phyloP scores from a whole-genome alignment of 2,113 vertebrate genomes.

The Machaerirhynchus nigripectus region DNA sequence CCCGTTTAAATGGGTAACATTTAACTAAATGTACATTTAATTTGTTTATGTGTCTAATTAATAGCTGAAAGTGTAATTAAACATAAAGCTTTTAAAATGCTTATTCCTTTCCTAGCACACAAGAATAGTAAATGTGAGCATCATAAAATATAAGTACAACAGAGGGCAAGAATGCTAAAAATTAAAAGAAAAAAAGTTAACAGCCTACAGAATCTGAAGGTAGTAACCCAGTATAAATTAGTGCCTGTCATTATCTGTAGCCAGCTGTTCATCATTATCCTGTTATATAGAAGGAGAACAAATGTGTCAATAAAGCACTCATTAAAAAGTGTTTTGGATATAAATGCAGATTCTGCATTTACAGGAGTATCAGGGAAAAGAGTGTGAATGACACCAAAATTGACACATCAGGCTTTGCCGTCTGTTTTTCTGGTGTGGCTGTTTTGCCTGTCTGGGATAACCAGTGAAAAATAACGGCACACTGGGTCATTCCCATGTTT shows the following conservation, averaged over 20 bases:
- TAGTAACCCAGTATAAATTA: neutral
- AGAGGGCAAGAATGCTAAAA: neutral
- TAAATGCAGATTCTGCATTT: neutral
- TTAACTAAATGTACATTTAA: slow-evolving; percentile 36
- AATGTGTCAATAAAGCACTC: neutral
- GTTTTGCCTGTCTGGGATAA: neutral
- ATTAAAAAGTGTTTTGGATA: neutral
- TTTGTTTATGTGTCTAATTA: slow-evolving; percentile 11
- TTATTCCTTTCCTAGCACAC: neutral
- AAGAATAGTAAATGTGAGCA: neutral
- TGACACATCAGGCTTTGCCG: neutral
- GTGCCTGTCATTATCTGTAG: neutral
- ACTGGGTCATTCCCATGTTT: neutral
- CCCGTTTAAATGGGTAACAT: neutral
- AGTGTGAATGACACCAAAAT: neutral
- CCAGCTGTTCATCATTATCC: neutral
- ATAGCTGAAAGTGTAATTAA: slow-evolving; percentile 6
- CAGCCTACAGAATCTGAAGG: neutral
- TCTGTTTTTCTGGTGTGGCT: neutral
- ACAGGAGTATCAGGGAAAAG: neutral
- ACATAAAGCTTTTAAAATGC: neutral
- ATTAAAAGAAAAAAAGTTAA: neutral
- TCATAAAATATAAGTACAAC: neutral
- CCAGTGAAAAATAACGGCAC: neutral
- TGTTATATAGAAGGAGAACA: neutral